Evolutionary conservation across 2,113 vertebrate genomes (phyloP), one percentile per base, ranked within the genome.

Genomic region (Dipodomys ordii): DNA sequence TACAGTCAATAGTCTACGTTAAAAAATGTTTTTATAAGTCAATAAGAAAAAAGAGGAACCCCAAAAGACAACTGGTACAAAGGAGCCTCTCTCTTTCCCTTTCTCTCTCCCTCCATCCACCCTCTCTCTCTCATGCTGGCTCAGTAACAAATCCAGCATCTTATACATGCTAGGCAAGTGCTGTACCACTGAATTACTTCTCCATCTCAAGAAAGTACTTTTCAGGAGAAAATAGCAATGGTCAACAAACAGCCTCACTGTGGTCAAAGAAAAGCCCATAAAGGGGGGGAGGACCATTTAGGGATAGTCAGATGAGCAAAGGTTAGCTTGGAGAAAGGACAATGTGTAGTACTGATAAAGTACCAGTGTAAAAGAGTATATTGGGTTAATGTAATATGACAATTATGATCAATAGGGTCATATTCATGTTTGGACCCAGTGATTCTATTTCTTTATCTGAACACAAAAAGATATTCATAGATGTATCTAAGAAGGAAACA

Each of bases 381-480:
- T 8, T 60, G 57, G 82, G n/a, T 12, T 20, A 60, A 23, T 67
- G 25, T 53, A 78, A 89, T 46, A 78, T 57, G n/a, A 20, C n/a
- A 60, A 46, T 46, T 74, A 60, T 87, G 30, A 71, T 39, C 39
- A 67, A 79, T 25, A 49, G 32, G 39, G 39, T 39, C 39, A 28
- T 16, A 0, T 1, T n/a, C 71, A 57, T 10, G 4, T 87, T 83
- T 90, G 49, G 25, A 62, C 28, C 18, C 39, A 80, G 62, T 25
- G 93, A 23, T 74, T 62, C 65, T 35, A 22, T 80, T 81, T 91
- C 94, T 79, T 74, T 78, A 69, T 46, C 9, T 74, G 85, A 57
- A 78, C 11, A 68, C 79, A 81, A 10, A 86, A 62, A 44, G 49
- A 76, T 10, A 65, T 64, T 79, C 16, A 74, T 6, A 32, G 32